These are phyloP conservation scores for Drosophila takahashii DNA, from an alignment of 1,140 invertebrate genomes.

Conservation along the genomic window DNA sequence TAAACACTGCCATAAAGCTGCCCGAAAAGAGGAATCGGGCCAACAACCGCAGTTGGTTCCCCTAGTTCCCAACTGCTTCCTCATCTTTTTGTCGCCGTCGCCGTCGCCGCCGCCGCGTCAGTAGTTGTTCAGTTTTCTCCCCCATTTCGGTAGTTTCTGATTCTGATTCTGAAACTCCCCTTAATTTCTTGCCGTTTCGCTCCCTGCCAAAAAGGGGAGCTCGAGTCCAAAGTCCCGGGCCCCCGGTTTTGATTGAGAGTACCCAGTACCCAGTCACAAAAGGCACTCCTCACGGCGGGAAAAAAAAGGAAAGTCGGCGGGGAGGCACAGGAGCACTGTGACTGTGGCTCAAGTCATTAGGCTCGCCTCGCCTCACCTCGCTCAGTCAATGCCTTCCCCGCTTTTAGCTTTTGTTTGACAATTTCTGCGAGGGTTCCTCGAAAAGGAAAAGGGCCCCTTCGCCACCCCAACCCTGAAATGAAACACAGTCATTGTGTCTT, in stretches of 20 bases:
- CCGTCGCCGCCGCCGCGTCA: not conserved
- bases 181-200: conserved; percentile 9
- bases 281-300: conserved; percentile 19
- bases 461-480: conserved; percentile 11
- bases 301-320: conserved; percentile 16
- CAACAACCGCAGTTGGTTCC: conserved; percentile 47
- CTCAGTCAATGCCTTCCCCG: conserved; percentile 20
- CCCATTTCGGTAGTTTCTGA: conserved; percentile 12
- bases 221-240: conserved; percentile 18
- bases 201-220: conserved; percentile 31
- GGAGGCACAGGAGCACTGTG: conserved; percentile 10
- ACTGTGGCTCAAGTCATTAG: conserved; percentile 73
- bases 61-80: conserved; percentile 18
- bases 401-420: conserved; percentile 68
- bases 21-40: conserved; percentile 26
- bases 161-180: conserved; percentile 22
- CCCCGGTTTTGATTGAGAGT: conserved; percentile 39
- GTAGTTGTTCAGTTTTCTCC: conserved; percentile 16
- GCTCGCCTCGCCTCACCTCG: conserved; percentile 16
- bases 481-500: conserved; percentile 55
- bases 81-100: conserved; percentile 41
- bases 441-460: conserved; percentile 8
- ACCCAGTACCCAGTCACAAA: conserved; percentile 33
- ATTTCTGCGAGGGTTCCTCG: conserved; percentile 49
- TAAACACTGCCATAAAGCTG: conserved; percentile 14